Evolutionary conservation across 2,888 invertebrate genomes (phyloP).

Genomic region (Athetis lepigone): DNA sequence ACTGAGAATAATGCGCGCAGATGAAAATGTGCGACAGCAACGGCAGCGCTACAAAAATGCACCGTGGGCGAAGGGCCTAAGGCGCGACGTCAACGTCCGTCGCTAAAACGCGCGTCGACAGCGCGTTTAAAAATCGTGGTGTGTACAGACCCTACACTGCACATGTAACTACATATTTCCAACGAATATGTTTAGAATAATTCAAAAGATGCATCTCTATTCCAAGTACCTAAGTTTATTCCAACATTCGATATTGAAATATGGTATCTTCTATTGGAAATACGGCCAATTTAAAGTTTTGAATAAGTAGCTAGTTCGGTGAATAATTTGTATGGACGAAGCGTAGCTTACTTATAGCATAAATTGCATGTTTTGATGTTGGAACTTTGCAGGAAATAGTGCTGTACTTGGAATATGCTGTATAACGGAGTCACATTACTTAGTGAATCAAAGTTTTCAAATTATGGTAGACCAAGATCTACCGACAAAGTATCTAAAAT

Average conservation of each 20-base stretch:
- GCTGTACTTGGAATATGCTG: not conserved
- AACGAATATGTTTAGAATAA: slow-evolving; percentile 46
- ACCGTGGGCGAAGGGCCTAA: no score
- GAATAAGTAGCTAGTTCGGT: slow-evolving; percentile 51
- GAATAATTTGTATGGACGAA: slow-evolving; percentile 48
- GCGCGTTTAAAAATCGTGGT: no score
- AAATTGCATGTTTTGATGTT: slow-evolving; percentile 32
- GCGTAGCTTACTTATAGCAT: slow-evolving; percentile 38
- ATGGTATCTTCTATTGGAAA: slow-evolving; percentile 53
- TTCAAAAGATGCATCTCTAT: slow-evolving; percentile 54
- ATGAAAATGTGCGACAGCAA: no score
- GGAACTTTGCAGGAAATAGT: slow-evolving; percentile 12
- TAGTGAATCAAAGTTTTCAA: no score
- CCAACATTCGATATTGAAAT: slow-evolving; percentile 52
- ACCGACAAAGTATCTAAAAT: no score
- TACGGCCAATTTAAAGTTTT: slow-evolving; percentile 59
- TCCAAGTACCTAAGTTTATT: slow-evolving; percentile 45
- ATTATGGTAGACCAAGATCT: no score
- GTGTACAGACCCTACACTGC: slow-evolving; percentile 19
- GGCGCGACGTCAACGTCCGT: no score
- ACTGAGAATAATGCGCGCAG: no score
- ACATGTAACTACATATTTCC: slow-evolving; percentile 43
- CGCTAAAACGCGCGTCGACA: no score
- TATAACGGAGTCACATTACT: not conserved
- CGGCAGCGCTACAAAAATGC: no score